Percentiles rank a stretch among this genome's conserved stretches.
phyloP scores from a whole-genome alignment of 2,888 invertebrate genomes.

The Eumacrocentrus americanus region DNA sequence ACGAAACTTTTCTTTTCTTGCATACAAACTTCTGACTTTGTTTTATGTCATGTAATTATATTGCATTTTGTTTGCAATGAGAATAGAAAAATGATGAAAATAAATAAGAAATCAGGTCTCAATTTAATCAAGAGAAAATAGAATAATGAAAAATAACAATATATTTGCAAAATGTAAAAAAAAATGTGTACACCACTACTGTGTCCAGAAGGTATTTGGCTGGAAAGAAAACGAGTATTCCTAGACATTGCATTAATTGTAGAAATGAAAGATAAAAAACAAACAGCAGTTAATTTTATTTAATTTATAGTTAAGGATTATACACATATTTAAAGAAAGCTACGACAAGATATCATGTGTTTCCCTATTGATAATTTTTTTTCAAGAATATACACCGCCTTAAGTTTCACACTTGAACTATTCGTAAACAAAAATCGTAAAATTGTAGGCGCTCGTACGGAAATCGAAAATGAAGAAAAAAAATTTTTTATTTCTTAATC shows the following conservation, averaged over 20 bases:
- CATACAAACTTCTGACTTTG: too few species aligned
- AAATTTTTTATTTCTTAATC: constrained; percentile 10
- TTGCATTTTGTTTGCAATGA: too few species aligned
- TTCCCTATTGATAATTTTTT: too few species aligned
- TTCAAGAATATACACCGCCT: not conserved
- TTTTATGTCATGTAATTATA: not conserved
- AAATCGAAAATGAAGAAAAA: not conserved
- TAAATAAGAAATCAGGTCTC: not conserved
- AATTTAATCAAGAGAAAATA: not conserved
- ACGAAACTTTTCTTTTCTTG: not conserved
- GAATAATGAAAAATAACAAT: not conserved
- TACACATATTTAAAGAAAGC: not conserved
- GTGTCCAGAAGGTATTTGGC: too few species aligned
- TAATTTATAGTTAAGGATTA: not conserved
- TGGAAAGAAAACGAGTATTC: not conserved
- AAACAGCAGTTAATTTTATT: not conserved
- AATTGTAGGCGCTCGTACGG: not conserved
- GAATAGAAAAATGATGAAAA: not conserved
- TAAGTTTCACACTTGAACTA: not conserved
- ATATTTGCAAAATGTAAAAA: not conserved
- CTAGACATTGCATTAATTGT: constrained; percentile 3
- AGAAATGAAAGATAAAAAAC: constrained; percentile 19
- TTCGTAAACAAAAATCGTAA: not conserved
- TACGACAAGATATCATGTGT: not conserved
- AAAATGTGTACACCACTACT: too few species aligned